Conservation (phyloP, 1,140 invertebrate genomes). For the Ooceraea biroi region DNA sequence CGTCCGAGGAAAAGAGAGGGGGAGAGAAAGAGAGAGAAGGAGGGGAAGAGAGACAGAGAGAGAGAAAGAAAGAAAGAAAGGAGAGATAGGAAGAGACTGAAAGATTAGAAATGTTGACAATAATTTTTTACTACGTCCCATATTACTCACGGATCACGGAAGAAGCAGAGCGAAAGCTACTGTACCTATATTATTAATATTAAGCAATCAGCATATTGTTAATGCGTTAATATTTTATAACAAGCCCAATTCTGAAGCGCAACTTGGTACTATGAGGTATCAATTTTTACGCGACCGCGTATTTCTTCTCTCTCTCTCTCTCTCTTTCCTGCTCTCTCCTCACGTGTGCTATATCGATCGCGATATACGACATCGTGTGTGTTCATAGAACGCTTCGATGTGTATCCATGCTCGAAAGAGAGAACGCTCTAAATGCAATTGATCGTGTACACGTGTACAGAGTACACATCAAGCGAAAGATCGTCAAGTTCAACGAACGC, state of each 20-base stretch:
- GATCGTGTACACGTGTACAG: too few relatives aligned
- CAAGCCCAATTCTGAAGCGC: not conserved
- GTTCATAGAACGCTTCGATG: conserved; percentile 27
- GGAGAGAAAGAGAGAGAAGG: conserved; percentile 24
- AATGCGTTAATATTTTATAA: conserved; percentile 57
- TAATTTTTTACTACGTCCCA: too few relatives aligned
- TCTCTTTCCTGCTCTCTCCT: not conserved
- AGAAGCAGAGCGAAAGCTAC: too few relatives aligned
- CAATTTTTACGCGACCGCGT: conserved; percentile 70
- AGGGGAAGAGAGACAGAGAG: not conserved
- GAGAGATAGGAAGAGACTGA: not conserved
- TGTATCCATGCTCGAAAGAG: not conserved
- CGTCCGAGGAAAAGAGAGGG: conserved; percentile 38
- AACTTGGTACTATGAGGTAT: conserved; percentile 84
- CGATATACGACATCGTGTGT: conserved; percentile 51
- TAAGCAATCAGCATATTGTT: conserved; percentile 58
- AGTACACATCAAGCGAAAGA: not conserved
- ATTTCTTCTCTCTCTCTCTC: conserved; percentile 47
- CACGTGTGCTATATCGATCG: conserved; percentile 49
- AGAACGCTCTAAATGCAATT: too few relatives aligned
- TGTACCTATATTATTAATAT: too few relatives aligned
- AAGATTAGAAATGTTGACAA: not conserved
- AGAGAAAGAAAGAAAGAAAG: not conserved
- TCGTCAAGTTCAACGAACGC: conserved; percentile 2
- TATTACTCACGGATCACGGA: too few relatives aligned